Evolutionary conservation across 2,888 invertebrate genomes (phyloP).

Genomic region (Hemistola chrysoprasaria): DNA sequence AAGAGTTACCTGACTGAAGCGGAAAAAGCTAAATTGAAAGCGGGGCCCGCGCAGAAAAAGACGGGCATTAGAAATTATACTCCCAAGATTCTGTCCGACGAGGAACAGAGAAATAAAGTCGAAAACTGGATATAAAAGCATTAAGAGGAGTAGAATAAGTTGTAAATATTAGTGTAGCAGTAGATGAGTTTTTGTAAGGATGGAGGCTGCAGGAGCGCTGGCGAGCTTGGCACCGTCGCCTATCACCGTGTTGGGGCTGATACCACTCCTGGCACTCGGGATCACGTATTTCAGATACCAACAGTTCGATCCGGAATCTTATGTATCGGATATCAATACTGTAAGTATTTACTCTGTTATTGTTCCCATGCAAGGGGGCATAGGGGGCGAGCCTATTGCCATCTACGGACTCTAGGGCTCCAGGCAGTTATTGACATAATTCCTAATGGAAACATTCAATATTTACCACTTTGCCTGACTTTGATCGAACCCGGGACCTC

Average conservation of each 20-base stretch:
- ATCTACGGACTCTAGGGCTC: too few species aligned
- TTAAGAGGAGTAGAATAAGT: constrained; percentile 69
- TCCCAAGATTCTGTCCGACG: constrained; percentile 85
- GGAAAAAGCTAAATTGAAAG: constrained; percentile 72
- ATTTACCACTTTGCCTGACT: too few species aligned
- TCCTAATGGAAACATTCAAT: too few species aligned
- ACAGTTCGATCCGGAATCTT: constrained; percentile 91
- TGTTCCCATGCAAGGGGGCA: not conserved
- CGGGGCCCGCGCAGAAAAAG: constrained; percentile 66
- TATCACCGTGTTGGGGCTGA: constrained; percentile 86
- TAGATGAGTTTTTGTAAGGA: constrained; percentile 66
- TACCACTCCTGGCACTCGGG: constrained; percentile 91
- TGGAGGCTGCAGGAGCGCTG: constrained; percentile 79
- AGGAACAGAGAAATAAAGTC: constrained; percentile 77
- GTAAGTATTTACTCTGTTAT: constrained; percentile 73
- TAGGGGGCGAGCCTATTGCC: too few species aligned
- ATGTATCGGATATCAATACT: constrained; percentile 86
- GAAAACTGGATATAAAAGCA: constrained; percentile 85
- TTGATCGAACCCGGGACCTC: too few species aligned
- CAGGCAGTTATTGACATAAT: too few species aligned
- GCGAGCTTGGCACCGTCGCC: constrained; percentile 84
- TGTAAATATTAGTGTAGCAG: constrained; percentile 73
- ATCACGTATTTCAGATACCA: constrained; percentile 91
- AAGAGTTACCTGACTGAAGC: constrained; percentile 64
- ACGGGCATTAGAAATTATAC: constrained; percentile 87